Percentiles rank a stretch among this genome's conserved stretches.
These are phyloP conservation scores for Actinia tenebrosa DNA, from an alignment of 64 coral and sea anemone species.

Conservation along the genomic window DNA sequence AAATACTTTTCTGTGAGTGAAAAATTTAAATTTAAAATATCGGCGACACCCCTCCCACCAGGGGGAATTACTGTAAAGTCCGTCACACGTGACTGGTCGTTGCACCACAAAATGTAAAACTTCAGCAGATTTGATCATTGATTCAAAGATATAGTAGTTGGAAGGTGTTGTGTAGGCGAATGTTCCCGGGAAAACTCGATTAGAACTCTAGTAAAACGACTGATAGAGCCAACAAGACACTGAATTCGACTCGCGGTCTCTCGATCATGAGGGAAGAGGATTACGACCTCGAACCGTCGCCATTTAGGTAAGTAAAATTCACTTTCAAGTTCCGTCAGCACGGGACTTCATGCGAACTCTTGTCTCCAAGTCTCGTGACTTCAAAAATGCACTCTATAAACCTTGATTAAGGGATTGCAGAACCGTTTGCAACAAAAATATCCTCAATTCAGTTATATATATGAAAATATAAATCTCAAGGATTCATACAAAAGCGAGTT, in stretches of 20 bases:
- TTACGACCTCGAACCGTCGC: background rate
- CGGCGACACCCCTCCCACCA: background rate
- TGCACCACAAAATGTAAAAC: slow-evolving; percentile 1
- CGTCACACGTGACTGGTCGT: background rate
- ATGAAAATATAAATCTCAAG: background rate
- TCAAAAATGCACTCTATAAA: background rate
- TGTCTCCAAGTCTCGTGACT: background rate
- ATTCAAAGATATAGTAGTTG: background rate
- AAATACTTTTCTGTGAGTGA: background rate
- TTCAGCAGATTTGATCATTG: slow-evolving; percentile 11
- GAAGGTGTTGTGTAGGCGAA: background rate
- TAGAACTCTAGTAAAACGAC: background rate
- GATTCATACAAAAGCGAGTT: too few species aligned
- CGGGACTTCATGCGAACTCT: background rate
- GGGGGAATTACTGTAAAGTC: background rate
- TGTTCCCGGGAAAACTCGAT: background rate
- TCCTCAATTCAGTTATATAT: background rate
- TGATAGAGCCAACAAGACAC: background rate
- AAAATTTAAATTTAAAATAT: background rate
- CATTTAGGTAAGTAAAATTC: slow-evolving; percentile 3
- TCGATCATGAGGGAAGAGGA: background rate
- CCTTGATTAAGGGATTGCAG: background rate
- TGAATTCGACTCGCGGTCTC: background rate
- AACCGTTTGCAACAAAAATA: background rate
- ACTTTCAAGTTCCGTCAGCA: background rate